A percentile compares a stretch with the other conserved stretches of the same genome.
Evolutionary conservation across 2,797 vertebrate genomes (phyloP).

Genomic region (Sylvia borin): DNA sequence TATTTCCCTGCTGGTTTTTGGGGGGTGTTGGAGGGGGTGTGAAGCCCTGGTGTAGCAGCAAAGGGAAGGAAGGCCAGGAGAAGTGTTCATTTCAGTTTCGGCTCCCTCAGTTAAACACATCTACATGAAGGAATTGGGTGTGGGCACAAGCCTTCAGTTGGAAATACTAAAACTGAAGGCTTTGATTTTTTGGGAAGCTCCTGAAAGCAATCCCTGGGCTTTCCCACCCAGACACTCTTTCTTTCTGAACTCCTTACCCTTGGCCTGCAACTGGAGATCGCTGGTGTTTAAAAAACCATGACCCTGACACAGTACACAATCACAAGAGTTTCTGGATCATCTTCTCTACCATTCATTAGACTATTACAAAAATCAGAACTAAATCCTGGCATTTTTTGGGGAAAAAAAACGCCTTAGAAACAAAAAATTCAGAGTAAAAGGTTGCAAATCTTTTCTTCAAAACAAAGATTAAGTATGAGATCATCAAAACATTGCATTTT

Average conservation of each 20-base stretch:
- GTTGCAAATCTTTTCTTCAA: background rate
- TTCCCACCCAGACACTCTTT: background rate
- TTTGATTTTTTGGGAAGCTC: background rate
- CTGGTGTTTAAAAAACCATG: background rate
- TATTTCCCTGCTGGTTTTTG: background rate
- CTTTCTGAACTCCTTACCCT: background rate
- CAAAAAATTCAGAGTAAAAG: background rate
- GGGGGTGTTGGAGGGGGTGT: rapidly evolving
- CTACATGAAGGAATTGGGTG: background rate
- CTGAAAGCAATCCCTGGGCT: background rate
- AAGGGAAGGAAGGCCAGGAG: background rate
- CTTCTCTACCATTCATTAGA: background rate
- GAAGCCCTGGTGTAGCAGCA: background rate
- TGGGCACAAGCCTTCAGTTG: background rate
- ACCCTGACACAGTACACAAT: background rate
- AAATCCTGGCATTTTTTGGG: background rate
- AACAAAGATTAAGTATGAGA: background rate
- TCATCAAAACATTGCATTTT: background rate
- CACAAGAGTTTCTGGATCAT: background rate
- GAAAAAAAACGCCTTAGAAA: background rate
- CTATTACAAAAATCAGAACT: background rate
- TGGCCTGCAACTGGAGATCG: background rate
- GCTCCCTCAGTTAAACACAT: background rate
- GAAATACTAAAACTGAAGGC: background rate
- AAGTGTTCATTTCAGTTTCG: background rate